Evolutionary conservation across 2,113 vertebrate genomes (phyloP).

Genomic region (Pan paniscus): DNA sequence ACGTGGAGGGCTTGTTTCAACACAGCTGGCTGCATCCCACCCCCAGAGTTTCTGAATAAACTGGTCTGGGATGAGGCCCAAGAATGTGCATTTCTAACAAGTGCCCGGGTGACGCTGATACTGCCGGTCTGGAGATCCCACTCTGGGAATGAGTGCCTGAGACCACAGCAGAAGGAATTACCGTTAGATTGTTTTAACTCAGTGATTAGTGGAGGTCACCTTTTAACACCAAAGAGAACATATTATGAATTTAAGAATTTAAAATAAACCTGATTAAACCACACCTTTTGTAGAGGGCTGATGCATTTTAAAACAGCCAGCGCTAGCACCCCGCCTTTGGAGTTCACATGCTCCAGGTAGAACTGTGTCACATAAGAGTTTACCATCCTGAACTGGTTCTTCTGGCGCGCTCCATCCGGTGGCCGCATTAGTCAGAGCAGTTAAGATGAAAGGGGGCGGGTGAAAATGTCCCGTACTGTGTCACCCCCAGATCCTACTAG

Average conservation of each 20-base stretch:
- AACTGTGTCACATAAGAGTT: neutral
- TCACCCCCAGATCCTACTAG: neutral
- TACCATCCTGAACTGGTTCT: neutral
- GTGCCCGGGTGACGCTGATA: neutral
- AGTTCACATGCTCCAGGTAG: neutral
- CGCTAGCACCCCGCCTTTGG: too few species aligned
- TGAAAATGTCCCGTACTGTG: neutral
- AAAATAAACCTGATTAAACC: neutral
- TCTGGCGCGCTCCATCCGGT: fast-evolving
- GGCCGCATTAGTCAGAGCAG: neutral
- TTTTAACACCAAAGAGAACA: neutral
- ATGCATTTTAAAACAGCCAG: neutral
- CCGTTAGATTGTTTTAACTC: neutral
- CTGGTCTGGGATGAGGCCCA: fast-evolving
- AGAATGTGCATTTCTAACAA: neutral
- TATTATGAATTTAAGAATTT: neutral
- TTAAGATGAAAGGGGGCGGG: neutral
- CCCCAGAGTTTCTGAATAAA: neutral
- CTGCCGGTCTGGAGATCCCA: neutral
- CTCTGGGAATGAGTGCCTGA: neutral
- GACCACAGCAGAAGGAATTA: neutral
- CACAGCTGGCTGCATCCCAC: neutral
- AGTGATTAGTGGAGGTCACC: too few species aligned
- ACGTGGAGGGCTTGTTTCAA: too few species aligned
- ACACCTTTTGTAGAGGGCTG: neutral